Evolutionary conservation across 2,797 vertebrate species (phyloP).

Genomic region (Enteromius trimaculatus): DNA sequence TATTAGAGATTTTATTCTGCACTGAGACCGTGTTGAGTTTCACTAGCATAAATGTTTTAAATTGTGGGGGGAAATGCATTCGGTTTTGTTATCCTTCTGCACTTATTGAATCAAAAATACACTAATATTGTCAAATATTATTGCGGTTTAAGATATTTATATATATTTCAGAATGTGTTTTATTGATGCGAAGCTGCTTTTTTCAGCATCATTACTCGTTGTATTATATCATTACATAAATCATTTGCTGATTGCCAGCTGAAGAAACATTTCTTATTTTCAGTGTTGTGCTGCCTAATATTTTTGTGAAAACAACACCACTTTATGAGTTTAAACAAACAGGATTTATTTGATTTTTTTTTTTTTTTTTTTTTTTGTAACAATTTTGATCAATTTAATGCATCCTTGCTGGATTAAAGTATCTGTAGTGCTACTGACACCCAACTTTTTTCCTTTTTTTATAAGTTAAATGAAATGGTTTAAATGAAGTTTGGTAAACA

Average conservation of each 20-base stretch:
- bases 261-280: neutral
- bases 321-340: neutral
- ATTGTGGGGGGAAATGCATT: neutral
- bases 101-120: neutral
- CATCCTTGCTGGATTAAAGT: neutral
- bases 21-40: neutral
- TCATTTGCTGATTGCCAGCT: neutral
- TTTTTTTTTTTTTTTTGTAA: too few relatives aligned
- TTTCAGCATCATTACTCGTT: neutral
- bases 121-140: neutral
- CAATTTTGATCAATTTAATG: conserved; percentile 2
- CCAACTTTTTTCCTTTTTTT: too few relatives aligned
- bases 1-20: neutral
- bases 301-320: neutral
- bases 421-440: neutral
- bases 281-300: neutral
- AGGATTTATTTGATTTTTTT: neutral
- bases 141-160: neutral
- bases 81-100: neutral
- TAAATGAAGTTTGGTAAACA: neutral
- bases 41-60: neutral
- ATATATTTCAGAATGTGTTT: neutral
- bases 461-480: neutral
- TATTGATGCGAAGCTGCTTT: neutral
- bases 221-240: neutral